Conservation (phyloP, 2,113 vertebrate species). For the Phrynosoma blainvillii region DNA sequence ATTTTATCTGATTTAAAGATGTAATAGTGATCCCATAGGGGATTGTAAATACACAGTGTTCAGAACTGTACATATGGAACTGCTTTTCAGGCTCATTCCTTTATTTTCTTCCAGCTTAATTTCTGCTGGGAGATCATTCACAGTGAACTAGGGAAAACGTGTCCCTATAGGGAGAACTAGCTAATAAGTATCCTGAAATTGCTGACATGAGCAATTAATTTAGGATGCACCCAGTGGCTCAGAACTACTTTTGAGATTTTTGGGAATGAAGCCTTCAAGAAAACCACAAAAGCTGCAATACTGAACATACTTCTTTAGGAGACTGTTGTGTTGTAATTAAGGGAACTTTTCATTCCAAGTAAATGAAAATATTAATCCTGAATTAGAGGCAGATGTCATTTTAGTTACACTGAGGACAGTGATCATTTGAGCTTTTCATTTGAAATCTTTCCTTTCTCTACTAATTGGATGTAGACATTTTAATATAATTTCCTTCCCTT, state of each 20-base stretch:
- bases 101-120: neutral
- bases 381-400: neutral
- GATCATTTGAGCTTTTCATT: neutral
- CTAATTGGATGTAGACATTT: neutral
- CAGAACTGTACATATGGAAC: neutral
- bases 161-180: neutral
- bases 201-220: neutral
- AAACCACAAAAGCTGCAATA: neutral
- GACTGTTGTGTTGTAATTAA: neutral
- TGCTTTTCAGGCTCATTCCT: neutral
- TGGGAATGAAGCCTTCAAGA: neutral
- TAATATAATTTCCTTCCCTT: neutral
- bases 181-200: constrained; percentile 1
- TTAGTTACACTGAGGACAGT: neutral
- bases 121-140: neutral
- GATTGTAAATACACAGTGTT: neutral
- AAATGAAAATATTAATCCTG: constrained; percentile 13
- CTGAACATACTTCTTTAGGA: constrained; percentile 10
- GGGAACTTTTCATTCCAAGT: neutral
- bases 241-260: constrained; percentile 4
- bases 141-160: neutral
- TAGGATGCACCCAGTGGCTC: neutral
- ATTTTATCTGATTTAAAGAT: neutral
- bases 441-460: neutral
- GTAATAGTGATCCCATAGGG: neutral